Percentiles rank a stretch among this genome's conserved stretches.
Conservation (phyloP, 2,113 vertebrate genomes). For the Pagrus major region DNA sequence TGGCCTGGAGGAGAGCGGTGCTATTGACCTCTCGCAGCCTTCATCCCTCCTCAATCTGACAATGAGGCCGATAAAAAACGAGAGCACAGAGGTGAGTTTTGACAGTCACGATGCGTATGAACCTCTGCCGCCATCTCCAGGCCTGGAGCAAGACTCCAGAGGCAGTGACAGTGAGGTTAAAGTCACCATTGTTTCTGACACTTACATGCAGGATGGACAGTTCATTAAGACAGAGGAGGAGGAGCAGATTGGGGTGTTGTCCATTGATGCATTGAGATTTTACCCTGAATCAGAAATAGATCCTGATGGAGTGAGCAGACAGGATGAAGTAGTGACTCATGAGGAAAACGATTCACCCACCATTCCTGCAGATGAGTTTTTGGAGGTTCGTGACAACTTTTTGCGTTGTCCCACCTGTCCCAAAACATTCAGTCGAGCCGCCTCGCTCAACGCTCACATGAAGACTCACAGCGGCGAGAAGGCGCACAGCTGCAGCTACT, state of each 20-base stretch:
- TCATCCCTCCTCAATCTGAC: slow-evolving; percentile 60
- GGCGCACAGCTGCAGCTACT: slow-evolving; percentile 75
- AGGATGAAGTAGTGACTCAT: background rate
- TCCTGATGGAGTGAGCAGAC: background rate
- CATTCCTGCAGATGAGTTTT: background rate
- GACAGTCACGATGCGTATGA: slow-evolving; percentile 31
- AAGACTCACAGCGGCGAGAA: slow-evolving; percentile 74
- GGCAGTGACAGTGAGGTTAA: slow-evolving; percentile 49
- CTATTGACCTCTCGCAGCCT: slow-evolving; percentile 74
- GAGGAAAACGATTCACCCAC: background rate
- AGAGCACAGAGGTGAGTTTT: slow-evolving; percentile 54
- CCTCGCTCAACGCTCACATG: slow-evolving; percentile 77
- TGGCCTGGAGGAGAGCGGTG: slow-evolving; percentile 53
- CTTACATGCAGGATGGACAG: slow-evolving; percentile 45
- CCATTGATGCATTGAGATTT: slow-evolving; percentile 1
- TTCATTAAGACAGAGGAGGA: slow-evolving; percentile 60
- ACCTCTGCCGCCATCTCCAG: slow-evolving; percentile 23
- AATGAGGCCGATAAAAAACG: slow-evolving; percentile 64
- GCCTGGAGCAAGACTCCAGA: slow-evolving; percentile 24
- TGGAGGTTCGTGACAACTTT: slow-evolving; percentile 44
- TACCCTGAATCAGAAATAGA: slow-evolving; percentile 28
- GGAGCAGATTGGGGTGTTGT: slow-evolving; percentile 25
- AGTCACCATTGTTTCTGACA: slow-evolving; percentile 67
- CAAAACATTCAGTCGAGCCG: slow-evolving; percentile 70
- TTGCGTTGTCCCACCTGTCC: slow-evolving; percentile 75